phyloP scores from a whole-genome alignment of 2,888 invertebrate genomes.

The Loripinus fragilis region DNA sequence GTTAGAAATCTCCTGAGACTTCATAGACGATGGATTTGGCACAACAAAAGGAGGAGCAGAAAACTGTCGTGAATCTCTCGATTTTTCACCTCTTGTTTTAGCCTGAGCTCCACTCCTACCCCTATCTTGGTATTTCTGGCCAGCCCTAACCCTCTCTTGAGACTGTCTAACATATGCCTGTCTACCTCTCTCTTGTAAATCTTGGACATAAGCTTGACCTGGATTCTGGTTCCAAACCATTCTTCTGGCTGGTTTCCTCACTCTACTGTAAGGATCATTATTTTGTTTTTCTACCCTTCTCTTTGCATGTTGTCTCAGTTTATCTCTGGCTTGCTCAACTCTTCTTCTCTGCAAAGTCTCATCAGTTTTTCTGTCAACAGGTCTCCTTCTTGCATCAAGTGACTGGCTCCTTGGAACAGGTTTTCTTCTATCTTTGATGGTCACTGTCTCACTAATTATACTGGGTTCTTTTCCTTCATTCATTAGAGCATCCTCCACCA shows the following conservation, averaged over 20 bases:
- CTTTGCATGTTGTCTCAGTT: conserved; percentile 1
- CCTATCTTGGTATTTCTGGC: neutral
- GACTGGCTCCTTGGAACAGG: neutral
- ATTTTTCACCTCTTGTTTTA: neutral
- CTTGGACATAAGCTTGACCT: neutral
- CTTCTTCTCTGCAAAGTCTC: neutral
- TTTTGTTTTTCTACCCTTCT: neutral
- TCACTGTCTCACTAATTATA: neutral
- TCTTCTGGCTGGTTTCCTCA: neutral
- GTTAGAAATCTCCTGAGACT: neutral
- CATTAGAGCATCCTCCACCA: neutral
- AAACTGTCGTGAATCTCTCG: neutral
- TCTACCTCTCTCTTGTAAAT: neutral
- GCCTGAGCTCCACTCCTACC: neutral
- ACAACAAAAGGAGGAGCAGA: neutral
- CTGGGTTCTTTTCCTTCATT: conserved; percentile 1
- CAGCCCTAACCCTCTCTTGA: neutral
- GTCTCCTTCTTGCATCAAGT: neutral
- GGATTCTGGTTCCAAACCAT: conserved; percentile 19
- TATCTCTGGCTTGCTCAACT: neutral
- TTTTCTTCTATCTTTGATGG: neutral
- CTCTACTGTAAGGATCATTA: neutral
- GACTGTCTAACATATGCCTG: neutral
- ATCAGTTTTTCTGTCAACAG: neutral
- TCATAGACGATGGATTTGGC: neutral